Percentiles rank a stretch among this genome's conserved stretches.
phyloP scores from a whole-genome alignment of 92 coral and sea anemone genomes.

The Diadumene lineata region DNA sequence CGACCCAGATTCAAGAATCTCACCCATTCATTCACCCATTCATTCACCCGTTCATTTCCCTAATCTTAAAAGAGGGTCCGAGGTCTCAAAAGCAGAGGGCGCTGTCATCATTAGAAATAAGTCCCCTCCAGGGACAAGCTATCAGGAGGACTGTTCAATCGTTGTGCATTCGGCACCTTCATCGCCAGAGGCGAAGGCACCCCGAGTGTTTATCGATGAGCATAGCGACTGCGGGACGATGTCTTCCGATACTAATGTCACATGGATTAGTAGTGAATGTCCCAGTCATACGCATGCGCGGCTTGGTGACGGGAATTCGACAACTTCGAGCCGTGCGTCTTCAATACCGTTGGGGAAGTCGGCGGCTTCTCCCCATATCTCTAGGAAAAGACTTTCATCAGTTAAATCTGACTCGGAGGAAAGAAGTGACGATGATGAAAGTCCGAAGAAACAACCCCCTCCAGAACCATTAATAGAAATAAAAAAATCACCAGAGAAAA shows the following conservation, averaged over 20 bases:
- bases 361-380: slow-evolving; percentile 41
- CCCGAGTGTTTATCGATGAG: slow-evolving; percentile 65
- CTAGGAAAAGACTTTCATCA: slow-evolving; percentile 37
- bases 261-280: slow-evolving; percentile 87
- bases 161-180: slow-evolving; percentile 82
- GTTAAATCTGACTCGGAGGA: slow-evolving; percentile 36
- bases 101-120: slow-evolving; percentile 76
- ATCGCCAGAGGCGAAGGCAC: slow-evolving; percentile 63
- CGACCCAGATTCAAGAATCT: slow-evolving; percentile 16
- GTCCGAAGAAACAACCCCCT: slow-evolving; percentile 5
- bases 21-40: slow-evolving; percentile 5
- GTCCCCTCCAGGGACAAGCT: slow-evolving; percentile 64
- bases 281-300: slow-evolving; percentile 70
- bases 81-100: slow-evolving; percentile 73
- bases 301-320: slow-evolving; percentile 75
- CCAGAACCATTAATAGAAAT: slow-evolving; percentile 12
- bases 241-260: slow-evolving; percentile 84
- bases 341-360: slow-evolving; percentile 75
- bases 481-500: slow-evolving; percentile 6
- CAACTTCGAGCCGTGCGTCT: slow-evolving; percentile 77
- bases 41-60: slow-evolving; percentile 29
- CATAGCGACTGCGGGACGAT: slow-evolving; percentile 86
- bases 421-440: slow-evolving; percentile 26
- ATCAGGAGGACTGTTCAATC: slow-evolving; percentile 57
- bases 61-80: slow-evolving; percentile 50